Evolutionary conservation across 2,113 vertebrate genomes (phyloP), one percentile per base, ranked within the genome.

Genomic region (Australoheros scitulus): DNA sequence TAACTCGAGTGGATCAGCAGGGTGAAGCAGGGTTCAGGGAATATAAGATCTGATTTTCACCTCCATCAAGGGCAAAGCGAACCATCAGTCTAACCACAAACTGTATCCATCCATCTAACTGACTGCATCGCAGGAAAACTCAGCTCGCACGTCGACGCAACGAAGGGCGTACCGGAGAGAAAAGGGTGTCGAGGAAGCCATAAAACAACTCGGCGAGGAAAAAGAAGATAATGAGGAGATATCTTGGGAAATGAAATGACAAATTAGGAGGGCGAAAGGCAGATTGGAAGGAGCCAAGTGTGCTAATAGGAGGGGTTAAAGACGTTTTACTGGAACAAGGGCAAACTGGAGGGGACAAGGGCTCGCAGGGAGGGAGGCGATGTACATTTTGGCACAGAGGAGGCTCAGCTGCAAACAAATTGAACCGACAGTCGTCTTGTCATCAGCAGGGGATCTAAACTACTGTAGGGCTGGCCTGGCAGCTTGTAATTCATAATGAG

Each of bases 191-290:
- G 76, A 76, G 47, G 83, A 82, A 56, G 81, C 76, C 72, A 74
- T 60, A 57, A 85, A 87, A 77, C 82, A 81, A 81, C 61, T 60
- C 15, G 0, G 41, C 70, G 61, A 82, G 22, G 9, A 20, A 50
- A 79, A 80, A 61, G 47, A 82, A 74, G 68, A 75, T 81, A 92
- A 91, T 89, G 89, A 92, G 89, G 83, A 81, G 80, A 84, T 79
- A 83, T 88, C 91, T 52, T 74, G 89, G 91, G 89, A 87, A 88
- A 92, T 88, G 80, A 91, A 79, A 91, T 81, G 89, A 92, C 77
- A 88, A 88, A 91, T 89, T 86, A 81, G 83, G 86, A 87, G 79
- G 76, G 88, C 61, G 58, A 64, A 34, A 64, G 63, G 75, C 58
- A 86, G 82, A 84, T 87, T 79, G 18, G 75, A 86, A 79, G 83